These are phyloP conservation scores for Dunckerocampus dactyliophorus DNA, from an alignment of 2,113 vertebrate genomes.

Conservation along the genomic window DNA sequence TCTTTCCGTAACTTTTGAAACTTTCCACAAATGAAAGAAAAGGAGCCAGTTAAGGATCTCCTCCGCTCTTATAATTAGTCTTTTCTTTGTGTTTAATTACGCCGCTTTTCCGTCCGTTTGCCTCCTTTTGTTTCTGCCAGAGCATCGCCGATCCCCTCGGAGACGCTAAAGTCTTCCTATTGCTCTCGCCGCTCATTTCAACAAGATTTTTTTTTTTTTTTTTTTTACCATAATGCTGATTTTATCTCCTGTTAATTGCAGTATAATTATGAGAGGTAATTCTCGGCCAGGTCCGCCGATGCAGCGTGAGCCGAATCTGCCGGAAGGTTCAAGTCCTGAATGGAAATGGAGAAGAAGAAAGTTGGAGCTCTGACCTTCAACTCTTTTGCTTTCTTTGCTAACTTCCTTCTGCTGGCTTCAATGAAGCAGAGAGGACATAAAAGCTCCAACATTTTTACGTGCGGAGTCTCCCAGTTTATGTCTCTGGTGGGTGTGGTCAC, in stretches of 20 bases:
- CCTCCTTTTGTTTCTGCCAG: conserved; percentile 62
- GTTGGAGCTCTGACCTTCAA: neutral
- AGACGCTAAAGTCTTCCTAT: conserved; percentile 53
- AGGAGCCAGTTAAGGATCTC: conserved; percentile 63
- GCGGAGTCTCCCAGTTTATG: no score
- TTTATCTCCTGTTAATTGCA: conserved; percentile 69
- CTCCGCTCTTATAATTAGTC: conserved; percentile 58
- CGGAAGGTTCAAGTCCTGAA: conserved; percentile 56
- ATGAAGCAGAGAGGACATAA: no score
- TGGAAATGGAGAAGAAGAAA: conserved; percentile 29
- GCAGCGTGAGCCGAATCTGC: conserved; percentile 58
- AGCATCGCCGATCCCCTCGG: conserved; percentile 64
- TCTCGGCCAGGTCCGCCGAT: conserved; percentile 57
- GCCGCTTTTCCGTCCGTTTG: conserved; percentile 58
- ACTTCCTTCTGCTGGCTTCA: neutral
- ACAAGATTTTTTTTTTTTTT: conserved; percentile 39
- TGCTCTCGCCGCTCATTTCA: conserved; percentile 60
- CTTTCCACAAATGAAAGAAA: conserved; percentile 28
- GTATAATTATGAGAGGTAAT: conserved; percentile 74
- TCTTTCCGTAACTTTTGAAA: conserved; percentile 34
- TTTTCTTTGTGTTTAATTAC: conserved; percentile 70
- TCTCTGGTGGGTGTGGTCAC: no score
- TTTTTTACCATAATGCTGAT: conserved; percentile 66
- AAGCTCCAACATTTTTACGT: no score
- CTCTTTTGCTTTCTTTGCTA: neutral